Percentiles rank a stretch among this genome's conserved stretches.
Conservation (phyloP, 1,140 invertebrate genomes). For the Lepidostoma basale region DNA sequence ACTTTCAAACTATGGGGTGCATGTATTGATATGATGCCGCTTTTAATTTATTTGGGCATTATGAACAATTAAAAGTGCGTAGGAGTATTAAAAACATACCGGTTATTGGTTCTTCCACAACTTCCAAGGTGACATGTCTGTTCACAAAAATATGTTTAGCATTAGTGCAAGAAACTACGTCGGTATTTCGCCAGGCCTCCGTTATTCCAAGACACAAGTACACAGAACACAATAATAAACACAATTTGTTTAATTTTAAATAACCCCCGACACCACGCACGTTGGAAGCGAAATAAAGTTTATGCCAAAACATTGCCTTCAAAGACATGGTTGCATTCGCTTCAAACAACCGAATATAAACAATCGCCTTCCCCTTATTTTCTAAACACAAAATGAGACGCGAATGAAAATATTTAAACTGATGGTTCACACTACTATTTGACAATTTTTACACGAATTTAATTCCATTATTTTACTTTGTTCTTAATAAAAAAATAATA, state of each 20-base stretch:
- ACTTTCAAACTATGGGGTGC: too few relatives aligned
- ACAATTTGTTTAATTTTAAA: constrained; percentile 20
- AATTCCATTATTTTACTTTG: constrained; percentile 13
- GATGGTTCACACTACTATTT: background rate
- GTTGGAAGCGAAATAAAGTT: constrained; percentile 17
- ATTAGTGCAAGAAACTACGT: constrained; percentile 15
- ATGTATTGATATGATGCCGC: too few relatives aligned
- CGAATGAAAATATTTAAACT: background rate
- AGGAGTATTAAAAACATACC: constrained; percentile 22
- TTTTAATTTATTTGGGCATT: too few relatives aligned
- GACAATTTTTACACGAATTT: background rate
- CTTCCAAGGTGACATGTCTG: constrained; percentile 12
- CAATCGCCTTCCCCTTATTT: background rate
- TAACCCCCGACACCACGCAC: constrained; percentile 11
- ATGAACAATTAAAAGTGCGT: too few relatives aligned
- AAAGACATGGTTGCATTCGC: constrained; percentile 22
- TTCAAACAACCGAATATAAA: constrained; percentile 4
- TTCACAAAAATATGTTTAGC: constrained; percentile 10
- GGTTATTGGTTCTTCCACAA: constrained; percentile 28
- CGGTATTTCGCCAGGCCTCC: background rate
- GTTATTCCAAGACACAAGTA: constrained; percentile 1
- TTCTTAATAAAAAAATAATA: constrained; percentile 23
- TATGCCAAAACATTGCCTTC: constrained; percentile 16
- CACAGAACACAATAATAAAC: constrained; percentile 21
- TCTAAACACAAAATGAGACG: background rate